Conservation (phyloP, 2,888 invertebrate genomes). For the Microctonus aethiopoides region DNA sequence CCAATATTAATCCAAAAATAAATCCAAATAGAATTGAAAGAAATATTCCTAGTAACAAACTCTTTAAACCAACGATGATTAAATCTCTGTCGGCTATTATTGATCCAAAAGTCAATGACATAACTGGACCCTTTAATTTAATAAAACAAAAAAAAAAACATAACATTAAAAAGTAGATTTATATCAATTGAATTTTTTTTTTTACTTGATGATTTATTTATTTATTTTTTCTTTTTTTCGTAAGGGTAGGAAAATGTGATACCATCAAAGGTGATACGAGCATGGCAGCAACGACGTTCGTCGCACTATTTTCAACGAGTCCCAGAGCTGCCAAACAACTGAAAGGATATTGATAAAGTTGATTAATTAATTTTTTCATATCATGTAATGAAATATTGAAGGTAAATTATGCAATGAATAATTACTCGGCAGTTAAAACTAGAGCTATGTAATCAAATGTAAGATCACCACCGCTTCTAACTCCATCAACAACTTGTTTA, state of each 20-base stretch:
- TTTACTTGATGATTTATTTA: no score
- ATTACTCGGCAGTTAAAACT: slow-evolving; percentile 85
- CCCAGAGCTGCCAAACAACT: slow-evolving; percentile 87
- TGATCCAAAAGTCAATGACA: slow-evolving; percentile 87
- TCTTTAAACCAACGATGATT: slow-evolving; percentile 77
- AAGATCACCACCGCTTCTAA: slow-evolving; percentile 79
- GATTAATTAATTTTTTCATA: no score
- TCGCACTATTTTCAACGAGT: slow-evolving; percentile 84
- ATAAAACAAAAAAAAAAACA: neutral
- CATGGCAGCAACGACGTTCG: slow-evolving; percentile 84
- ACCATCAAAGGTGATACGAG: slow-evolving; percentile 80
- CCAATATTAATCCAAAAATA: slow-evolving; percentile 79
- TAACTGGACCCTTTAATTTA: slow-evolving; percentile 76
- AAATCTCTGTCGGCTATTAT: slow-evolving; percentile 80
- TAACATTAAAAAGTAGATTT: neutral
- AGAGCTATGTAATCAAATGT: slow-evolving; percentile 86
- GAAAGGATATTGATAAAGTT: no score
- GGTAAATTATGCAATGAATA: slow-evolving; percentile 39
- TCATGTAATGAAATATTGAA: neutral
- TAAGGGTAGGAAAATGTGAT: slow-evolving; percentile 16
- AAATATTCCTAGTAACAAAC: slow-evolving; percentile 77
- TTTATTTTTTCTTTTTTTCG: no score
- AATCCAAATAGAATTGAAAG: slow-evolving; percentile 85
- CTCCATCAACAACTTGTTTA: slow-evolving; percentile 86
- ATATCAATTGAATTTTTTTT: no score